Base-by-base conservation (phyloP, 1,140 invertebrate genomes). In the Bombus impatiens region DNA sequence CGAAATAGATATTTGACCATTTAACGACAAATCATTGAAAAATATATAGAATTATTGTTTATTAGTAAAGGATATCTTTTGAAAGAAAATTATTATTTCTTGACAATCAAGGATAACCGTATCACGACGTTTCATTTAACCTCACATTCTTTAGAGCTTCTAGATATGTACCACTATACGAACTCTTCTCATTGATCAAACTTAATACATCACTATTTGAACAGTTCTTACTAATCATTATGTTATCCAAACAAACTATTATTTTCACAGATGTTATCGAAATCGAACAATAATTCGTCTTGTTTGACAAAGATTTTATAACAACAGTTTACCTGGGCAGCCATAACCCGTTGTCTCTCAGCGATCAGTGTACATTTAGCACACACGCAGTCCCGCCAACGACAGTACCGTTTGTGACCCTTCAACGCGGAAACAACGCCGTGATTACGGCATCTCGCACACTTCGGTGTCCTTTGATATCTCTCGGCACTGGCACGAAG, bases 291-390 rank as follows among this genome's bases (percentile, higher is more conserved):
- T 22, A 37, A 37, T 47, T 42, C 2, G 5, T 25, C n/a, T 35
- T 57, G 13, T 37, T 53, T 35, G 9, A 35, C 25, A 15, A 42
- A 44, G 10, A 32, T 53, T 67, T 44, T 3, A 18, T 47, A 42
- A 12, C 18, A 1, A 53, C 18, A 67, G 84, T 93, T 95, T 94
- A 97, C 97, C 96, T 98, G 98, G 78, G 99, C 99, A 42, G 99
- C 99, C 99, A 99, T 99, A n/a, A 99, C 99, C 28, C 99, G 96
- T 94, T 99, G 99, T 90, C 99, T 96, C 95, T 99, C 99, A 0
- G 99, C 99, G 79, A 99, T 99, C n/a, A 99, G 96, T 0, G 98
- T 99, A 96, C 99, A 99, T 96, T 99, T 99, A 68, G 98, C 98
- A 96, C 99, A 99, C 76, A 98, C 97, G 95, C 98, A 99, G 94